Conservation (phyloP, 2,888 invertebrate species). For the Griposia aprilina region DNA sequence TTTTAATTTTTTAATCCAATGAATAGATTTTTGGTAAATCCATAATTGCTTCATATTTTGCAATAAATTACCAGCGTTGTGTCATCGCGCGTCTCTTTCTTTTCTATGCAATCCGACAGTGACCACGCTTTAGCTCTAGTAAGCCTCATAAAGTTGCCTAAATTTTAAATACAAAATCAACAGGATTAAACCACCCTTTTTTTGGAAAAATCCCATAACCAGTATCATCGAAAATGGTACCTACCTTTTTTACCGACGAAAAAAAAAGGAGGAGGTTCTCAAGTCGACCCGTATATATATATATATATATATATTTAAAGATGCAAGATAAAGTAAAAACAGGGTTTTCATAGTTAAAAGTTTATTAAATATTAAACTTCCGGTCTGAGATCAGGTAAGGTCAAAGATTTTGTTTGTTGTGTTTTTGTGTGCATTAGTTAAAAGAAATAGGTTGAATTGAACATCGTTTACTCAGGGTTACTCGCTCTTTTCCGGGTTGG, state of each 20-base stretch:
- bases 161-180: not conserved
- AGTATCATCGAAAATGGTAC: not conserved
- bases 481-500: not conserved
- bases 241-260: too few relatives aligned
- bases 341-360: not conserved
- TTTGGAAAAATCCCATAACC: not conserved
- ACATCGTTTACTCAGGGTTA: slow-evolving; percentile 6
- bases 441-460: slow-evolving; percentile 16
- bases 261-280: too few relatives aligned
- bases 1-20: too few relatives aligned
- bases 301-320: too few relatives aligned
- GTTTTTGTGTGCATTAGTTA: slow-evolving; percentile 19
- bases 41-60: too few relatives aligned
- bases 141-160: too few relatives aligned
- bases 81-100: too few relatives aligned
- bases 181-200: not conserved
- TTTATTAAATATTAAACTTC: slow-evolving; percentile 20
- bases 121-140: too few relatives aligned
- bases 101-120: too few relatives aligned
- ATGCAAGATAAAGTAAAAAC: not conserved
- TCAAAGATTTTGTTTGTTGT: slow-evolving; percentile 6
- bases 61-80: too few relatives aligned
- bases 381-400: not conserved
- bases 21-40: too few relatives aligned
- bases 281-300: too few relatives aligned